These are phyloP conservation scores for Thamnaconus septentrionalis DNA, from an alignment of 2,113 vertebrate species.

Conservation along the genomic window DNA sequence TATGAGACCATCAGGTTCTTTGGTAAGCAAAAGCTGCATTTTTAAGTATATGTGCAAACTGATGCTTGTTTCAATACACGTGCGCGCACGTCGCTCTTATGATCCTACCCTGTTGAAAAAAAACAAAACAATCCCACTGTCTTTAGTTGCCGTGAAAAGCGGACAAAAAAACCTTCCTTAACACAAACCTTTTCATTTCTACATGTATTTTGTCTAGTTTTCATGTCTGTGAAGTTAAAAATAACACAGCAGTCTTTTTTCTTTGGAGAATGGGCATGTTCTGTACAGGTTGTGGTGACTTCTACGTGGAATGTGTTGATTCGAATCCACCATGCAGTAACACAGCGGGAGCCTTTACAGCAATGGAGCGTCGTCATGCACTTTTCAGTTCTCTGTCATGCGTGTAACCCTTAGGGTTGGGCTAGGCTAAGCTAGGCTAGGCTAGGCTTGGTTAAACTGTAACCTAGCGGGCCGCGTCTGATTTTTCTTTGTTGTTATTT, in stretches of 20 bases:
- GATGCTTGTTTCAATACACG: slow-evolving; percentile 34
- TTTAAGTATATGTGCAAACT: slow-evolving; percentile 49
- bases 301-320: slow-evolving; percentile 19
- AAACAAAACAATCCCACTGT: slow-evolving; percentile 18
- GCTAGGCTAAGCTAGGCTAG: no score
- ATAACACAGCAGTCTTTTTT: slow-evolving; percentile 26
- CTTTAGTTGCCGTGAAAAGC: slow-evolving; percentile 11
- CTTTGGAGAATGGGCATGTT: slow-evolving; percentile 38
- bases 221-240: slow-evolving; percentile 27
- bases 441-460: no score
- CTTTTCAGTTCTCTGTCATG: no score
- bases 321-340: slow-evolving; percentile 37
- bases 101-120: slow-evolving; percentile 46
- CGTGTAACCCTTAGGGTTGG: no score
- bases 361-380: slow-evolving; percentile 2
- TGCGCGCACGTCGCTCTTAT: slow-evolving; percentile 52
- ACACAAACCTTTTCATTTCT: slow-evolving; percentile 29
- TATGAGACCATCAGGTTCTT: slow-evolving; percentile 43
- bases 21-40: slow-evolving; percentile 48
- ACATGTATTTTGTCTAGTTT: slow-evolving; percentile 37
- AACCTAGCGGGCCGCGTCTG: no score
- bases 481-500: background rate
- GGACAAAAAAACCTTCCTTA: slow-evolving; percentile 5
- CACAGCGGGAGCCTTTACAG: slow-evolving; percentile 16
- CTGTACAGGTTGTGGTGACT: slow-evolving; percentile 26